These are phyloP conservation scores for Hipposideros larvatus DNA, from an alignment of 2,797 vertebrate genomes.

Conservation along the genomic window DNA sequence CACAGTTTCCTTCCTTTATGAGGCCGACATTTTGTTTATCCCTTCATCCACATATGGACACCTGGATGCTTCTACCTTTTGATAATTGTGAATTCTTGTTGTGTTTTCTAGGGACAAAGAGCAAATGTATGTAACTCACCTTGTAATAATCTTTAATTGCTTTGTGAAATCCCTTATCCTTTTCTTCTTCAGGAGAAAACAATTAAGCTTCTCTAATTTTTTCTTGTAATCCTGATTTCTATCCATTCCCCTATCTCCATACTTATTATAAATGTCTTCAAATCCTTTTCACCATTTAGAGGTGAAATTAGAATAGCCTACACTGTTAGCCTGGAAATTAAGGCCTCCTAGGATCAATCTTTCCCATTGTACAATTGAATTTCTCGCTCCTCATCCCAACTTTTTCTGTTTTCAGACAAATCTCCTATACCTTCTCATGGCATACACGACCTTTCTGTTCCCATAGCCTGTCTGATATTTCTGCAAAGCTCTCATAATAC, in stretches of 20 bases:
- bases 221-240: neutral
- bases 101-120: neutral
- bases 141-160: neutral
- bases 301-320: neutral
- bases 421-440: neutral
- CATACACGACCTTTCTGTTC: neutral
- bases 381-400: accelerated
- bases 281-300: neutral
- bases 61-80: neutral
- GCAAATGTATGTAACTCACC: neutral
- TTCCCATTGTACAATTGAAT: accelerated
- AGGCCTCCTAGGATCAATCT: neutral
- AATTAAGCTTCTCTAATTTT: neutral
- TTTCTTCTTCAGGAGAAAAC: neutral
- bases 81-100: neutral
- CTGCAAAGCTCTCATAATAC: neutral
- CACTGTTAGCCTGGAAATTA: neutral
- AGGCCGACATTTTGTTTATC: neutral
- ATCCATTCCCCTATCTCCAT: neutral
- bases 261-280: neutral
- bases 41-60: neutral
- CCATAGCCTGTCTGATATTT: neutral
- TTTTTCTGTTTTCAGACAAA: neutral
- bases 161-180: neutral
- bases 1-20: neutral